Base-by-base conservation (phyloP, 2,888 invertebrate species). In the Ganaspis brasiliensis region DNA sequence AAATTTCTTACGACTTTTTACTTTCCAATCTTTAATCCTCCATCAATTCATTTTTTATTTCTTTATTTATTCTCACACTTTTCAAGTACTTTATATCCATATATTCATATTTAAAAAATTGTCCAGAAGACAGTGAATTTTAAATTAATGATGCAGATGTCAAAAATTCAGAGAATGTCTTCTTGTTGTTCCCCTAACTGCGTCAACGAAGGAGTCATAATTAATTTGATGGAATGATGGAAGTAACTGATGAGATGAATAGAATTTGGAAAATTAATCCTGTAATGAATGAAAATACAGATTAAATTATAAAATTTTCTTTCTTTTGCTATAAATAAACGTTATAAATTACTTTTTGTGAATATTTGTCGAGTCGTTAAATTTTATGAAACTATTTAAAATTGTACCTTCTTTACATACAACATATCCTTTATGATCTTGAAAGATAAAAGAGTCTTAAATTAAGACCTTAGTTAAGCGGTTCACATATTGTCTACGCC, bases 381-480 rank as follows among this genome's bases (percentile, higher is more conserved):
- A 2, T 56, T 26, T 26, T 21, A 26, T 19, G 14, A 2, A 40
- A 14, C 14, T 19, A 63, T 21, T 63, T 24, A 45, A 45, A 67
- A 24, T 45, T 67, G 14, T n/a, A 45, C 14, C 45, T 45, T 67
- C n/a, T 45, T 67, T 67, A 45, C 67, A 67, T 63, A 45, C 12
- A 8, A n/a, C 35, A 35, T n/a, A n/a, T 61, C 61, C 31, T 63
- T 37, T 40, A 40, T 40, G 45, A 67, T 40, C 67, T 45, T 24
- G 45, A 45, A 67, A n/a, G 14, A 67, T 21, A 45, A 45, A 67
- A 45, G 80, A 83, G 83, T 85, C 85, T 87, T 85, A 83, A 87
- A 89, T 89, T 89, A 89, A 83, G 84, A 81, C 85, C 83, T 88
- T 86, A 89, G 85, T 90, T 89, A 86, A 89, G 90, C 82, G 79